Base-by-base conservation (phyloP, 2,797 vertebrate species). In the Parauchenoglanis punctatus region DNA sequence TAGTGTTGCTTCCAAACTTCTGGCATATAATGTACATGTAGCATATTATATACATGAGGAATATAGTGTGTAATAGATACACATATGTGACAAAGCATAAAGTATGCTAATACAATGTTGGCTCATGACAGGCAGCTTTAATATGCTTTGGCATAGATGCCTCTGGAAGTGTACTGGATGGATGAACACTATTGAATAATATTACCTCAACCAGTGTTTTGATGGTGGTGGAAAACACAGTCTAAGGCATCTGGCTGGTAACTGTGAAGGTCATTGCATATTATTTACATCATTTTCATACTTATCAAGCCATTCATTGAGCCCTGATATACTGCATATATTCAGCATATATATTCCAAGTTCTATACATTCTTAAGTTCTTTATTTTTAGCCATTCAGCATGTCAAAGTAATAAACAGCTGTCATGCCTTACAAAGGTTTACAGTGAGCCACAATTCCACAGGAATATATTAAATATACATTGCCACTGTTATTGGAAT, bases 381-480 rank as follows among this genome's bases (percentile, higher is more conserved):
- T 88, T 91, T 91, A 89, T 86, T 88, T 83, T 67, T 85, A 87
- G 70, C 44, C 83, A 59, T 88, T 85, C n/a, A 89, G 65, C 72
- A 86, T 52, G 80, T 88, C 49, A 58, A 87, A 85, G 85, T 78
- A 89, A 85, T 72, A 86, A 89, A 90, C 56, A 72, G 70, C 77
- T 81, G 28, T 81, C 86, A 89, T 89, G 86, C 91, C 91, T 92
- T 92, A 91, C 90, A 88, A 92, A 92, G 91, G 91, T 88, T 90
- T 91, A 91, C 90, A 88, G 59, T 86, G 59, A 90, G 89, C 89
- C 59, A 82, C 52, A 90, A 92, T 92, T 92, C 91, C 91, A 92
- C 90, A 90, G 91, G 91, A 92, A 92, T 92, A 88, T 90, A 86
- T 72, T 56, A 91, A 83, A 54, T 65, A 67, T 81, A 68, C 73